Evolutionary conservation across 2,888 invertebrate genomes (phyloP).

Genomic region (Charanyca ferruginea): DNA sequence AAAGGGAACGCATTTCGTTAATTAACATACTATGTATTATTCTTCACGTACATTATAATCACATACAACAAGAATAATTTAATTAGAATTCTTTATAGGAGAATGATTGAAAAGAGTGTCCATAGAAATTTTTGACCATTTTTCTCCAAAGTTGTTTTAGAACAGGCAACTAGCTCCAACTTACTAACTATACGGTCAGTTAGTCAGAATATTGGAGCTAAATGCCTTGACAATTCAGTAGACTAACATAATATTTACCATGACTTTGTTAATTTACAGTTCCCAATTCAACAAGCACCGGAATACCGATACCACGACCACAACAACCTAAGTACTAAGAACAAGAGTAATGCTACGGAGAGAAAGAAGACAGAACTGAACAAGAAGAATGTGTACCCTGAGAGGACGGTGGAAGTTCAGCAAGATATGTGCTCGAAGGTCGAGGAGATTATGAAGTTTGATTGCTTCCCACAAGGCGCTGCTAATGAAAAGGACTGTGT

Average conservation of each 20-base stretch:
- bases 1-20: too few relatives aligned
- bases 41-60: too few relatives aligned
- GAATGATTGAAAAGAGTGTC: too few relatives aligned
- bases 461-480: constrained; percentile 93
- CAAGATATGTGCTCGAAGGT: constrained; percentile 85
- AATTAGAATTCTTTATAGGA: too few relatives aligned
- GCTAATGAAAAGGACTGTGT: constrained; percentile 89
- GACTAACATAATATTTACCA: constrained; percentile 5
- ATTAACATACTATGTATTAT: too few relatives aligned
- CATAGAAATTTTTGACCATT: too few relatives aligned
- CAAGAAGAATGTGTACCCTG: constrained; percentile 77
- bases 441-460: constrained; percentile 91
- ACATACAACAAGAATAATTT: too few relatives aligned
- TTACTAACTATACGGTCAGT: too few relatives aligned
- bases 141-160: too few relatives aligned
- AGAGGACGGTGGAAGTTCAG: constrained; percentile 75
- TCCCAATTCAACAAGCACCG: constrained; percentile 70
- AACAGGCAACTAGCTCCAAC: too few relatives aligned
- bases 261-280: constrained; percentile 8
- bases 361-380: constrained; percentile 74
- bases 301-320: constrained; percentile 89
- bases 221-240: too few relatives aligned
- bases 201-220: too few relatives aligned
- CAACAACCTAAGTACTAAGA: constrained; percentile 88
- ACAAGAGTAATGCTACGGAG: constrained; percentile 80